Evolutionary conservation across 2,113 vertebrate genomes (phyloP).

Genomic region (Apeltes quadracus): DNA sequence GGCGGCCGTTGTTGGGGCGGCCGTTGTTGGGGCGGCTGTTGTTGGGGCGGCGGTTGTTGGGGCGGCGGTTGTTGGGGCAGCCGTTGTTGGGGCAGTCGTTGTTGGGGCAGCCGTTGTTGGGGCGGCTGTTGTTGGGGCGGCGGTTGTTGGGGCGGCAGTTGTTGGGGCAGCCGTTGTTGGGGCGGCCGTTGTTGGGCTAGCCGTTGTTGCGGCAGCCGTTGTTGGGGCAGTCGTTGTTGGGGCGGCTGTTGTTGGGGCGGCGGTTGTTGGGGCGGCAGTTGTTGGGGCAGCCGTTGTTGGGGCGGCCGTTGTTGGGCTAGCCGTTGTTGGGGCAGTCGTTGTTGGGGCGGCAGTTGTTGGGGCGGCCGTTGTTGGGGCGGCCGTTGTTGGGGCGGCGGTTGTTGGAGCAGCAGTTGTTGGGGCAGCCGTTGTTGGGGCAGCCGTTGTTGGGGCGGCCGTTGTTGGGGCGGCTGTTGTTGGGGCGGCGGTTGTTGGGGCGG

Average conservation of each 20-base stretch:
- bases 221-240: not conserved
- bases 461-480: too few relatives aligned
- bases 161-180: not conserved
- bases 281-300: too few relatives aligned
- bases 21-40: fast-evolving
- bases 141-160: not conserved
- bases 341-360: too few relatives aligned
- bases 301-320: too few relatives aligned
- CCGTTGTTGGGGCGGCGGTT: too few relatives aligned
- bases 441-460: not conserved
- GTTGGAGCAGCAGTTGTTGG: not conserved
- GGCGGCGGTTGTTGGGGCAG: fast-evolving
- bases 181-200: fast-evolving
- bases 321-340: too few relatives aligned
- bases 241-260: not conserved
- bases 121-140: fast-evolving
- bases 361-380: too few relatives aligned
- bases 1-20: fast-evolving
- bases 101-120: not conserved
- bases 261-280: too few relatives aligned
- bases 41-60: not conserved
- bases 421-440: not conserved
- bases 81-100: not conserved
- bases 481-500: too few relatives aligned
- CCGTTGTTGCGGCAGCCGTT: not conserved